Conservation (phyloP, 2,797 vertebrate species). For the Mus minutoides region DNA sequence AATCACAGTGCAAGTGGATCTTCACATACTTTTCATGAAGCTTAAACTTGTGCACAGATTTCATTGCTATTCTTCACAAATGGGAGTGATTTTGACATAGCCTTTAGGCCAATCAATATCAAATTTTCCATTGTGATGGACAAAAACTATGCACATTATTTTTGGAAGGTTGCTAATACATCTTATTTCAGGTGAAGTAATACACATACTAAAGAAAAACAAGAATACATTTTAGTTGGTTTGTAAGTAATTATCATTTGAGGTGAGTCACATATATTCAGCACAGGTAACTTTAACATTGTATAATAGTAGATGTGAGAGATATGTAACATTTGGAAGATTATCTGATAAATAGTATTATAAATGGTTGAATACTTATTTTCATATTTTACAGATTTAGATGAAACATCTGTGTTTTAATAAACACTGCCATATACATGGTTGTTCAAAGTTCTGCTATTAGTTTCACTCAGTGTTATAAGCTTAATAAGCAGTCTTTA, state of each 20-base stretch:
- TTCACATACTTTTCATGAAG: neutral
- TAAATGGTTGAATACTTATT: neutral
- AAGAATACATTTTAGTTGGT: neutral
- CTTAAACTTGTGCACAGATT: neutral
- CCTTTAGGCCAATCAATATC: neutral
- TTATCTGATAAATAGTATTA: neutral
- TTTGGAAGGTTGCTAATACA: neutral
- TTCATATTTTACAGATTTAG: neutral
- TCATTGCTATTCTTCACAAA: neutral
- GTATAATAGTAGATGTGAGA: neutral
- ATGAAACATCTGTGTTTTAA: neutral
- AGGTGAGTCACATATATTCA: neutral
- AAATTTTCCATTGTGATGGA: neutral
- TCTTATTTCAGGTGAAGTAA: constrained; percentile 15
- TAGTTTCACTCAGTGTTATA: neutral
- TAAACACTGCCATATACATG: neutral
- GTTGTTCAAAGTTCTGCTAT: neutral
- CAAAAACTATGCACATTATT: neutral
- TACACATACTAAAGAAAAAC: neutral
- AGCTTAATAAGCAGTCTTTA: neutral
- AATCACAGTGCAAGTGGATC: neutral
- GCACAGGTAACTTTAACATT: neutral
- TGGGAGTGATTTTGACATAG: neutral
- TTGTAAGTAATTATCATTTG: neutral
- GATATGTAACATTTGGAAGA: neutral